Evolutionary conservation across 2,113 vertebrate genomes (phyloP).

Genomic region (Neolamprologus brichardi): DNA sequence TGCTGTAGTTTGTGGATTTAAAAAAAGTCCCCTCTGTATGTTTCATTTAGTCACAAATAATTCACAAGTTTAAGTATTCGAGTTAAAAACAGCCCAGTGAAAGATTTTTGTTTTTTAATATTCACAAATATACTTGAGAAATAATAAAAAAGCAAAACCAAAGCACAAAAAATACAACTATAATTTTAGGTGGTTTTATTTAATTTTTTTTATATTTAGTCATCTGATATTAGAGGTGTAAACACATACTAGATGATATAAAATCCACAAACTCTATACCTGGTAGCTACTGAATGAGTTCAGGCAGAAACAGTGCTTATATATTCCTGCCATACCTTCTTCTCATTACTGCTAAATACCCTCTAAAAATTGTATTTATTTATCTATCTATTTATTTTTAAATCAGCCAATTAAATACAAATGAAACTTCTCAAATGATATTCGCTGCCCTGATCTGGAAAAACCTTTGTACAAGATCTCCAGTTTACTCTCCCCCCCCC

Average conservation of each 20-base stretch:
- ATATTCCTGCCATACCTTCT: not conserved
- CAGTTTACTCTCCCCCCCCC: accelerated
- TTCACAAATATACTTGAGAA: not conserved
- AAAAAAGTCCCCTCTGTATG: not conserved
- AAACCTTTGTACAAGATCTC: not conserved
- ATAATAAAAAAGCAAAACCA: not conserved
- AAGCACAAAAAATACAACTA: not conserved
- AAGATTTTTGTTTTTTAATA: not conserved
- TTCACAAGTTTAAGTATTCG: not conserved
- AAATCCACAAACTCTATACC: not conserved
- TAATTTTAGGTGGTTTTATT: not conserved
- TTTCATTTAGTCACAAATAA: not conserved
- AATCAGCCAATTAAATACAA: not conserved
- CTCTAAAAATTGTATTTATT: not conserved
- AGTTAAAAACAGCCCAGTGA: not conserved
- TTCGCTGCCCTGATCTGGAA: not conserved
- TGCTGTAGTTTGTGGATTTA: not conserved
- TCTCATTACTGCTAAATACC: not conserved
- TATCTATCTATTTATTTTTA: not conserved
- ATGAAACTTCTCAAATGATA: not conserved
- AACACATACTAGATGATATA: not conserved
- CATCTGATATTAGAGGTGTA: not conserved
- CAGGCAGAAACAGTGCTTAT: not conserved
- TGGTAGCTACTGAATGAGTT: not conserved
- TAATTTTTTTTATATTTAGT: not conserved